Conservation (phyloP, 92 coral and sea anemone genomes). For the Parazoanthus atlanticus region DNA sequence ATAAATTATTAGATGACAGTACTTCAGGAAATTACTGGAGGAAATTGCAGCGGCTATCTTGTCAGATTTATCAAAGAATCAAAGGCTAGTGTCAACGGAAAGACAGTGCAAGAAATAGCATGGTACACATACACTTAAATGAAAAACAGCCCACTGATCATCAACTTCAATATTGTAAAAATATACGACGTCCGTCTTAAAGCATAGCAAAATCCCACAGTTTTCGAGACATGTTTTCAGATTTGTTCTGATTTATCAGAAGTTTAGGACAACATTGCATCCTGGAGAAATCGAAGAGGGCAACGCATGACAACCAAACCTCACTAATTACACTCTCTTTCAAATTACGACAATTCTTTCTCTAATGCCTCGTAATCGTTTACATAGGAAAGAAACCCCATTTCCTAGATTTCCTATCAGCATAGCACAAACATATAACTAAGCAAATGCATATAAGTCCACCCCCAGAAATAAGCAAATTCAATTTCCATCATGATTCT, state of each 20-base stretch:
- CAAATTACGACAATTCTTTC: constrained; percentile 46
- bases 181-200: constrained; percentile 80
- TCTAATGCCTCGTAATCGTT: constrained; percentile 48
- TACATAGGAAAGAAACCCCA: constrained; percentile 47
- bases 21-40: constrained; percentile 99
- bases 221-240: background rate
- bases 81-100: constrained; percentile 89
- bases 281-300: background rate
- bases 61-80: constrained; percentile 98
- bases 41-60: constrained; percentile 99
- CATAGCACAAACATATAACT: constrained; percentile 47
- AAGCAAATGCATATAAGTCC: constrained; percentile 48
- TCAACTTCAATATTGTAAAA: constrained; percentile 80
- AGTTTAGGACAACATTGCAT: background rate
- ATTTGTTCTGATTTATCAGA: background rate
- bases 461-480: constrained; percentile 62
- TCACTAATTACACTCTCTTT: constrained; percentile 26
- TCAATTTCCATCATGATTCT: constrained; percentile 55
- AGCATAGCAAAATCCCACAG: constrained; percentile 65
- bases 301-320: constrained; percentile 10
- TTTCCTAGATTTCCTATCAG: constrained; percentile 52
- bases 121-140: constrained; percentile 94
- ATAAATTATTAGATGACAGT: constrained; percentile 99
- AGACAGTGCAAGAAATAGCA: constrained; percentile 90
- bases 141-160: constrained; percentile 77